These are phyloP conservation scores for Sebastes hopkinsi DNA, from an alignment of 2,797 vertebrate species.

Conservation along the genomic window DNA sequence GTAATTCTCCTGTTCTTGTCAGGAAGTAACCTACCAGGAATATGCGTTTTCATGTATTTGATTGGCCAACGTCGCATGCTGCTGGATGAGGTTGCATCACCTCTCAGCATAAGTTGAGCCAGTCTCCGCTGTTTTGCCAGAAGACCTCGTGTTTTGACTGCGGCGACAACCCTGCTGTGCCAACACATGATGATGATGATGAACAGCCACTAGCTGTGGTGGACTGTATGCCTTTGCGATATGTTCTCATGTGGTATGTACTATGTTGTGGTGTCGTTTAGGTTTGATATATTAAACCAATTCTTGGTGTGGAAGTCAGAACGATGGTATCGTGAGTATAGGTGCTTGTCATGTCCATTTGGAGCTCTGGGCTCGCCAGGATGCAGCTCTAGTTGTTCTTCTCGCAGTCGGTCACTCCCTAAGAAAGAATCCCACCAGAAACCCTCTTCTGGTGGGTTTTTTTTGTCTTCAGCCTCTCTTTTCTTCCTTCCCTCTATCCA, in stretches of 20 bases:
- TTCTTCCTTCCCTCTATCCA: conserved; percentile 4
- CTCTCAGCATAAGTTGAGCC: background rate
- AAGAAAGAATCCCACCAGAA: conserved; percentile 26
- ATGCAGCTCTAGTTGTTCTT: conserved; percentile 7
- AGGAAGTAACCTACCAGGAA: background rate
- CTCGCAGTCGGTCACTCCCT: conserved; percentile 14
- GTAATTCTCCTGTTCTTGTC: background rate
- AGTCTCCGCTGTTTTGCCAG: background rate
- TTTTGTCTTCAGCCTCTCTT: conserved; percentile 1
- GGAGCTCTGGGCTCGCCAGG: background rate
- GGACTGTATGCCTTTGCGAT: background rate
- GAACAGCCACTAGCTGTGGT: background rate
- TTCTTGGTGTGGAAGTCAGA: background rate
- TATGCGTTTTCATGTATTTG: background rate
- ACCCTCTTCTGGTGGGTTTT: conserved; percentile 4
- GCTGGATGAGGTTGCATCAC: background rate
- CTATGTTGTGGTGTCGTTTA: background rate
- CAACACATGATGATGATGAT: background rate
- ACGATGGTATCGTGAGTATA: background rate
- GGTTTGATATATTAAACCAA: background rate
- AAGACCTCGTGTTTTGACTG: background rate
- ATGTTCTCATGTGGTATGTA: background rate
- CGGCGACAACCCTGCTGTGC: background rate
- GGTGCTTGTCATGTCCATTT: background rate
- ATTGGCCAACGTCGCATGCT: background rate